A percentile compares a stretch with the other conserved stretches of the same genome.
Conservation (phyloP, 2,113 vertebrate species). For the Cathartes aura region DNA sequence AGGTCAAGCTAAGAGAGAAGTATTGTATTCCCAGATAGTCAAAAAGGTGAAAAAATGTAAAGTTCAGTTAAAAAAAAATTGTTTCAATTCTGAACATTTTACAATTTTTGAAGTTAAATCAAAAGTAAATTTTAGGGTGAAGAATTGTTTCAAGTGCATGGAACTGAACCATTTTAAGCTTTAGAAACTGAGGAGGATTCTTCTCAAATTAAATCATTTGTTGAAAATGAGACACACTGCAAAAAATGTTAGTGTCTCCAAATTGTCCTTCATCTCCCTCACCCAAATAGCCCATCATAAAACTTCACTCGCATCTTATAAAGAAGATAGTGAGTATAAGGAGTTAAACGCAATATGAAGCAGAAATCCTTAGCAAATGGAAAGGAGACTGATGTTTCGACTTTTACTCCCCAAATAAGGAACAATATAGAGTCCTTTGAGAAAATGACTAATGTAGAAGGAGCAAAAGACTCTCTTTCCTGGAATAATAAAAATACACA, state of each 20-base stretch:
- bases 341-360: conserved; percentile 20
- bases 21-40: neutral
- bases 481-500: conserved; percentile 66
- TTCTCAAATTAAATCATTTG: neutral
- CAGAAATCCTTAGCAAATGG: conserved; percentile 30
- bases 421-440: conserved; percentile 39
- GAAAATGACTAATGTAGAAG: conserved; percentile 61
- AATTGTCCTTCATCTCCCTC: neutral
- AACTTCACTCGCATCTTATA: neutral
- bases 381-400: conserved; percentile 28
- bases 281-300: neutral
- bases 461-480: conserved; percentile 60
- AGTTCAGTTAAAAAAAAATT: neutral
- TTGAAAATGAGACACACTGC: neutral
- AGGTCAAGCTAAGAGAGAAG: neutral
- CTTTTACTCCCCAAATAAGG: conserved; percentile 65
- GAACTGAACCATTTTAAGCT: neutral
- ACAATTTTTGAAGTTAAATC: neutral
- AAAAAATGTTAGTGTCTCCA: neutral
- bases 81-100: neutral
- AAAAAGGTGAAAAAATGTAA: neutral
- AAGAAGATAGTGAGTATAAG: neutral
- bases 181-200: neutral
- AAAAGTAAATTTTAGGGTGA: neutral
- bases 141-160: neutral